phyloP scores from a whole-genome alignment of 2,888 invertebrate species.

The Hydrotaea diabolus region DNA sequence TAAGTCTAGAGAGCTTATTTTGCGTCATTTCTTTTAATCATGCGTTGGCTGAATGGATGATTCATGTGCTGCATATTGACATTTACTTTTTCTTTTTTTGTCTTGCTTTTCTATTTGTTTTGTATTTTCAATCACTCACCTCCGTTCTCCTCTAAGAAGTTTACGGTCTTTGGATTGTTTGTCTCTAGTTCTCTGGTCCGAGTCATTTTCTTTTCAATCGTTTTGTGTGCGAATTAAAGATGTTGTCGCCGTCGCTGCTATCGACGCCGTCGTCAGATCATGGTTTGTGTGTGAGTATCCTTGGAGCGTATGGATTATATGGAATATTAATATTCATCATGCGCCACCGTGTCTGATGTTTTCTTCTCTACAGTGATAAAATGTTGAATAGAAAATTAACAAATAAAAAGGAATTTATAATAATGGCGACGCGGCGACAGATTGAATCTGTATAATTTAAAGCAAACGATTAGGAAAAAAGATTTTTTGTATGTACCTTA shows the following conservation, averaged over 20 bases:
- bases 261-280: no score
- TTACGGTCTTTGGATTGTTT: not conserved
- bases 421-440: not conserved
- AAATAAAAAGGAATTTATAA: not conserved
- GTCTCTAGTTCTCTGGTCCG: not conserved
- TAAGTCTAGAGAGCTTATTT: constrained; percentile 6
- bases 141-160: not conserved
- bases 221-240: not conserved
- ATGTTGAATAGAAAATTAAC: not conserved
- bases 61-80: constrained; percentile 11
- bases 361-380: not conserved
- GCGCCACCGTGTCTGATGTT: constrained; percentile 19
- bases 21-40: constrained; percentile 11
- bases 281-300: not conserved
- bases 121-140: not conserved
- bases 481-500: no score
- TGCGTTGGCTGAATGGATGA: constrained; percentile 7
- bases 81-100: constrained; percentile 16
- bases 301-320: constrained; percentile 10
- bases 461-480: no score
- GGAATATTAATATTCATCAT: constrained; percentile 3
- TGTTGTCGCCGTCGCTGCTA: not conserved
- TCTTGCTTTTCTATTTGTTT: not conserved
- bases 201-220: not conserved
- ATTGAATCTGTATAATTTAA: no score